phyloP scores from a whole-genome alignment of 2,113 vertebrate genomes.

The Chlorocebus sabaeus region DNA sequence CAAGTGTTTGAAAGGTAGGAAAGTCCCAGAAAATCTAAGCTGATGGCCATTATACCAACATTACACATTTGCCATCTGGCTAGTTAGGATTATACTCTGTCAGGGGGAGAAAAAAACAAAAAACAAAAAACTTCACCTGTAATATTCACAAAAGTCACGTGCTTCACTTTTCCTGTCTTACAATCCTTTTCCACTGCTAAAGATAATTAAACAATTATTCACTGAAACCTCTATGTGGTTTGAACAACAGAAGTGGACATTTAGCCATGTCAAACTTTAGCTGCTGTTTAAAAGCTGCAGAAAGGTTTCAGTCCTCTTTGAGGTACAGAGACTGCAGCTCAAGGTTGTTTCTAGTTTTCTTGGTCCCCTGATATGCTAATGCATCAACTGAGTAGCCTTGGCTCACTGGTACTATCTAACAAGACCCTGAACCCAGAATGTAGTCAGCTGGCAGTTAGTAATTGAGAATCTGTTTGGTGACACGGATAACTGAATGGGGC shows the following conservation, averaged over 20 bases:
- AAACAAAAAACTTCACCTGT: background rate
- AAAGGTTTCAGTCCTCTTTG: background rate
- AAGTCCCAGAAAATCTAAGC: constrained; percentile 23
- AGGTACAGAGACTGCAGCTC: background rate
- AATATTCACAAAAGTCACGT: background rate
- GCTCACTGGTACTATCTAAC: background rate
- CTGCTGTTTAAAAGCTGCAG: background rate
- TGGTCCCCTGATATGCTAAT: background rate
- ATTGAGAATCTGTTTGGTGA: background rate
- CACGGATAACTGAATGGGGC: background rate
- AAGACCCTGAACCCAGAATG: background rate
- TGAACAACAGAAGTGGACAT: background rate
- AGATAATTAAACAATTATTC: background rate
- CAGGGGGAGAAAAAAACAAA: background rate
- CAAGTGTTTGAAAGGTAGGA: background rate
- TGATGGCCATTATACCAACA: background rate
- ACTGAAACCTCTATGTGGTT: background rate
- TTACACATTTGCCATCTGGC: background rate
- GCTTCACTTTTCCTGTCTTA: background rate
- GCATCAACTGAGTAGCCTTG: background rate
- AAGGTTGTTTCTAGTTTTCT: background rate
- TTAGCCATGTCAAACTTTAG: background rate
- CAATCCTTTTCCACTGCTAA: background rate
- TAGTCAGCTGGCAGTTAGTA: background rate
- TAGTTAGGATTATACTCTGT: background rate